Evolutionary conservation across 2,797 vertebrate species (phyloP).

Genomic region (Gallinago stenura): DNA sequence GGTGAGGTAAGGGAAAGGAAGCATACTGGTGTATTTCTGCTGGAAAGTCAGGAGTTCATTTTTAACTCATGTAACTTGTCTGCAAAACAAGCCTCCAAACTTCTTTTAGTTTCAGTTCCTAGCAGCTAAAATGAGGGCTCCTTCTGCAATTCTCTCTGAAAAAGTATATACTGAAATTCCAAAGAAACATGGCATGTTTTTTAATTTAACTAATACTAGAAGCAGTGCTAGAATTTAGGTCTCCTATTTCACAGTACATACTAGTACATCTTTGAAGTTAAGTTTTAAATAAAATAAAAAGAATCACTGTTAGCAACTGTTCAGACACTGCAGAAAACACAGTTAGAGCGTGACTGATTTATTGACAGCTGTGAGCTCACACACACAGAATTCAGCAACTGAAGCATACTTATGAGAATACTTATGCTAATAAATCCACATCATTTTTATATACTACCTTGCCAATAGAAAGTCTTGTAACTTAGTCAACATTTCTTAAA

Average conservation of each 20-base stretch:
- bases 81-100: neutral
- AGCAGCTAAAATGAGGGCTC: neutral
- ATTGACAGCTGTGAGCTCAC: conserved; percentile 10
- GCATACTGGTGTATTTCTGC: neutral
- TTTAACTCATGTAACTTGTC: neutral
- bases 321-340: neutral
- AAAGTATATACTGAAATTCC: neutral
- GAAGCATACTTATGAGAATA: neutral
- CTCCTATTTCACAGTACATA: neutral
- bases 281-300: neutral
- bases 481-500: neutral
- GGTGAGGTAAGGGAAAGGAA: neutral
- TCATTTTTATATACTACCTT: neutral
- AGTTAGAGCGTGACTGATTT: neutral
- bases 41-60: neutral
- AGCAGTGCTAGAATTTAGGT: neutral
- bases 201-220: neutral
- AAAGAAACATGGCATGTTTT: neutral
- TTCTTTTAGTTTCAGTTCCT: neutral
- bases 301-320: neutral
- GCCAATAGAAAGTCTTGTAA: neutral
- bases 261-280: neutral
- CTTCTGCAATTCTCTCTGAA: neutral
- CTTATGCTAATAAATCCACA: neutral
- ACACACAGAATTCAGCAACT: neutral